phyloP scores from a whole-genome alignment of 2,888 invertebrate genomes.

The Glyphotaelius pellucidus region DNA sequence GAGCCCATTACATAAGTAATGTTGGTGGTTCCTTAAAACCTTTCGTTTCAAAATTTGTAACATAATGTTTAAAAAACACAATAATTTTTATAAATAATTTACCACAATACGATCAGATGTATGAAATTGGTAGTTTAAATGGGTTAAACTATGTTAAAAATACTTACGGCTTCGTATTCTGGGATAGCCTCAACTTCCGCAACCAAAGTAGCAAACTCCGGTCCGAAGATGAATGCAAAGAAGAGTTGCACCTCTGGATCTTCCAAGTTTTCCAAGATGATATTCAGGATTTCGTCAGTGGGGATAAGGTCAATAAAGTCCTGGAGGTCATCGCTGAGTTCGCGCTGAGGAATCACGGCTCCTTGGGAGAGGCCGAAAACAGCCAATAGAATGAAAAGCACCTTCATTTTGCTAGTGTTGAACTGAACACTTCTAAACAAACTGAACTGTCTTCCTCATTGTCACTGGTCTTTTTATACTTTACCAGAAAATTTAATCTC shows the following conservation, averaged over 20 bases:
- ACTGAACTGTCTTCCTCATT: background rate
- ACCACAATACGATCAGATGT: too few relatives aligned
- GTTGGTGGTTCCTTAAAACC: too few relatives aligned
- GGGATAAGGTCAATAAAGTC: constrained; percentile 56
- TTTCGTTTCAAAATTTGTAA: too few relatives aligned
- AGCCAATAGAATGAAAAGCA: constrained; percentile 33
- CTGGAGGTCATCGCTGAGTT: constrained; percentile 46
- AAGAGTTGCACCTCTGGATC: constrained; percentile 52
- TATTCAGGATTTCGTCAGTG: constrained; percentile 35
- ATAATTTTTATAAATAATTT: background rate
- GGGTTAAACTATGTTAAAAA: too few relatives aligned
- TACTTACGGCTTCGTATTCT: constrained; percentile 52
- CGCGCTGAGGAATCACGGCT: constrained; percentile 5
- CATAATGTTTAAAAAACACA: too few relatives aligned
- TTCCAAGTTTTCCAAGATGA: constrained; percentile 43
- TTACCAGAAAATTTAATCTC: background rate
- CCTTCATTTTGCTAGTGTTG: constrained; percentile 35
- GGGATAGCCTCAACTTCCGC: constrained; percentile 49
- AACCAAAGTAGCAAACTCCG: constrained; percentile 47
- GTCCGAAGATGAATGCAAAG: constrained; percentile 51
- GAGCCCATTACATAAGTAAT: too few relatives aligned
- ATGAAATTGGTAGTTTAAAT: too few relatives aligned
- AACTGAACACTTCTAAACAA: background rate
- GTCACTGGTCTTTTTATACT: background rate
- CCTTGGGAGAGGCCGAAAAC: constrained; percentile 27